Base-by-base conservation (phyloP, 2,797 vertebrate genomes). In the Glyptemys insculpta region DNA sequence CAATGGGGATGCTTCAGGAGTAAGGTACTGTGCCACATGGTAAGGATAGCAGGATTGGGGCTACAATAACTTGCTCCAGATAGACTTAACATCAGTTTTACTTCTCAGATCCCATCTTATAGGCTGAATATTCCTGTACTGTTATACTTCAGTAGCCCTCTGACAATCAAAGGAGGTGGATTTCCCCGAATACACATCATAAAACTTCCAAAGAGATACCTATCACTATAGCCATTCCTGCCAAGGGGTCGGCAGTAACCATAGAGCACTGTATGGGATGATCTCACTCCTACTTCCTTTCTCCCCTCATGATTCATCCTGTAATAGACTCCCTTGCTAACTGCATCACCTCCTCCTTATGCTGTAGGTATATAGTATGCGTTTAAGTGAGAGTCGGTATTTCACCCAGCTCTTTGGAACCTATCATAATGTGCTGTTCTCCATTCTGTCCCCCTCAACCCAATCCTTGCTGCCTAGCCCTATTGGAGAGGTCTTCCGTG, bases 401-500 rank as follows among this genome's bases (percentile, higher is more conserved):
- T 91, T 87, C 83, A 14, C 62, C 49, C 16, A 27, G 56, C 1
- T 59, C 3, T 50, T 59, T 76, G 4, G 3, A 93, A 47, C 27
- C 83, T 57, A 5, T 44, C 83, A 5, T 94, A 88, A 91, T 86
- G 34, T 23, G 79, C 14, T 8, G 4, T 78, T 79, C 44, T 37
- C 11, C 82, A 8, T 81, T 89, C 79, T 91, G 87, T 92, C 52
- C 53, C 50, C 41, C 62, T 56, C 25, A 18, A 27, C 6, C 27
- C 41, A 16, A 1, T 4, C 50, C 29, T 94, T 82, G n/a, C 85
- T 92, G 29, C 87, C n/a, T 92, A 99, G 99, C 97, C 99, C 99
- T 4, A 98, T 99, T 0, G 99, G 99, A 93, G 99, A 99, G 93
- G 97, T 99, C 85, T 99, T 99, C 97, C 98, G 98, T 4, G 98